These are phyloP conservation scores for Araneus ventricosus DNA, from an alignment of 1,140 invertebrate genomes.

Conservation along the genomic window DNA sequence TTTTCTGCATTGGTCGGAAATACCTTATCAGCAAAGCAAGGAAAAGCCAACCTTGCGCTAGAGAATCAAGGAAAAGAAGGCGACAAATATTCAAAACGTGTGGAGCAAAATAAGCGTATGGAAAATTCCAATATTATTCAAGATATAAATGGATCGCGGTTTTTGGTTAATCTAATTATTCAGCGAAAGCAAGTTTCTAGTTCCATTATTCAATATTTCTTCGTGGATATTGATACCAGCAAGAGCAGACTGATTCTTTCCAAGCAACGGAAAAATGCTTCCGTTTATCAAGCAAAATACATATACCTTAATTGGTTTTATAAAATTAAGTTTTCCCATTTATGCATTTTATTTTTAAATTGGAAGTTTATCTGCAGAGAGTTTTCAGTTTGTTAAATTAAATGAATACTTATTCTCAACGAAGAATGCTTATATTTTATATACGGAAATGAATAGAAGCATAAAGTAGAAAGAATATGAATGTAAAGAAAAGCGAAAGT, in stretches of 20 bases:
- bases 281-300: neutral
- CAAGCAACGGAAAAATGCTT: neutral
- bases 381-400: too few species aligned
- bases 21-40: constrained; percentile 18
- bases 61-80: neutral
- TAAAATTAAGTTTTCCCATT: neutral
- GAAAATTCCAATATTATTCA: neutral
- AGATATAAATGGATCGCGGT: neutral
- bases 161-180: constrained; percentile 1
- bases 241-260: neutral
- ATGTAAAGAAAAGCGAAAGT: too few species aligned
- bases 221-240: neutral
- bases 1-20: neutral
- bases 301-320: neutral
- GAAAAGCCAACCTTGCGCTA: neutral
- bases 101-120: neutral
- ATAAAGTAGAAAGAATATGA: too few species aligned
- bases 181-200: neutral
- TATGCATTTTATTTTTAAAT: neutral
- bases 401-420: too few species aligned
- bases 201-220: neutral
- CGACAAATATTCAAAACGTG: neutral
- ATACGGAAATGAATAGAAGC: too few species aligned
- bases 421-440: too few species aligned
- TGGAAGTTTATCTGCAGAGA: neutral